Base-by-base conservation (phyloP, 2,113 vertebrate genomes). In the Chloebia gouldiae region DNA sequence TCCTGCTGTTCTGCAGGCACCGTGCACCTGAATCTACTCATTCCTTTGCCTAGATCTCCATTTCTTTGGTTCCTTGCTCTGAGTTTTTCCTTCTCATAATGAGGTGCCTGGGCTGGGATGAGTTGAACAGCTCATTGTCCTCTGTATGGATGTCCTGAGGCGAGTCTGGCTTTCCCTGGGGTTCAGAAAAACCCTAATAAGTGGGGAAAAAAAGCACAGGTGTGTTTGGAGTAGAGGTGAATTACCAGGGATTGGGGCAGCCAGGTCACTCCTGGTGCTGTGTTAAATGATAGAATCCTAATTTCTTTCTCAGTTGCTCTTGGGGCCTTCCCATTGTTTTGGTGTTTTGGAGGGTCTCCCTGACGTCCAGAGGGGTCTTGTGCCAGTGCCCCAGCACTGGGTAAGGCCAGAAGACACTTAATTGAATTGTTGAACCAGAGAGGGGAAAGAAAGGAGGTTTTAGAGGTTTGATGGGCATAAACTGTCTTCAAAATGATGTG, bases 401-500 rank as follows among this genome's bases (percentile, higher is more conserved):
- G 49, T 54, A 31, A n/a, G 71, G 33, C 49, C 76, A 68, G 77
- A 37, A 81, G 75, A 9, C 69, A 24, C 13, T 91, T 47, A 12
- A 9, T 77, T 35, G 21, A 73, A 6, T 49, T 60, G 4, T 3
- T 60, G 64, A 33, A 15, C 31, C 28, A 37, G 25, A 53, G 45
- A 40, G 27, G 17, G 24, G 59, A 22, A 45, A 25, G 25, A 60
- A 45, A 6, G 50, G 57, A 80, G 59, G 1, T 31, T 69, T 68
- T 37, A 4, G 1, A 23, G 12, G 15, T 60, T 33, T 68, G 70
- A 23, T 2, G 9, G 14, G 8, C 45, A 39, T 10, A 31, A 81
- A 6, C 19, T 1, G 0, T n/a, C 45, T 68, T 44, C 54, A 68
- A 14, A 66, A 13, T 1, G 0, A 17, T 3, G 9, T n/a, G 11